Evolutionary conservation across 1,140 invertebrate species (phyloP).

Genomic region (Phenacoccus solenopsis): DNA sequence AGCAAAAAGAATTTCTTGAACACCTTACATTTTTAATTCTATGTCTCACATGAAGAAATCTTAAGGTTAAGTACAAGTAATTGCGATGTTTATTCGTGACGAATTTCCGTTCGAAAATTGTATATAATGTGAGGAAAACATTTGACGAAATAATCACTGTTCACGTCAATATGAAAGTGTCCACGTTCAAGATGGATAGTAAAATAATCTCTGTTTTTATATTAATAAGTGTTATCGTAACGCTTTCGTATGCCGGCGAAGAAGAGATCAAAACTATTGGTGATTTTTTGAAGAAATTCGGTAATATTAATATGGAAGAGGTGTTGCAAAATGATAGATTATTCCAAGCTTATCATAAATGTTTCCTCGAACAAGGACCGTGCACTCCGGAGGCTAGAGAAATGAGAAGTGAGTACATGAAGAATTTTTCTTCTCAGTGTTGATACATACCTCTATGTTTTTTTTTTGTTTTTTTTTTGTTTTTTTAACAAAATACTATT

Average conservation of each 20-base stretch:
- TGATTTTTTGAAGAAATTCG: constrained; percentile 40
- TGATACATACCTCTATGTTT: too few relatives aligned
- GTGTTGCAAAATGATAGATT: constrained; percentile 40
- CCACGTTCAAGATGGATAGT: not conserved
- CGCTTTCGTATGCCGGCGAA: constrained; percentile 19
- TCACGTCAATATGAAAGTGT: not conserved
- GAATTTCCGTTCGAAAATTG: constrained; percentile 8
- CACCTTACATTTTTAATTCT: not conserved
- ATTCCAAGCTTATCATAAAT: constrained; percentile 39
- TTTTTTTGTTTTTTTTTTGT: too few relatives aligned
- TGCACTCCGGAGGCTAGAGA: constrained; percentile 40
- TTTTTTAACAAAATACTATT: too few relatives aligned
- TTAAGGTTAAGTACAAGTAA: not conserved
- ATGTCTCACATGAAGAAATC: constrained; percentile 7
- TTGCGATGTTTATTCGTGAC: not conserved
- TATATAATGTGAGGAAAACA: not conserved
- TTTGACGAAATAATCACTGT: constrained; percentile 8
- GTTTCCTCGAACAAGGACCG: constrained; percentile 38
- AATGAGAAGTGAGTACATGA: constrained; percentile 41
- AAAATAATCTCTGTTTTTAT: not conserved
- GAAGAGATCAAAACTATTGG: constrained; percentile 20
- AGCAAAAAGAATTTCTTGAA: not conserved
- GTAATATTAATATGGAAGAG: constrained; percentile 39
- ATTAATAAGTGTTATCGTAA: not conserved
- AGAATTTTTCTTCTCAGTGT: too few relatives aligned